These are phyloP conservation scores for Oncorhynchus kisutch DNA, from an alignment of 2,113 vertebrate species.

Conservation along the genomic window DNA sequence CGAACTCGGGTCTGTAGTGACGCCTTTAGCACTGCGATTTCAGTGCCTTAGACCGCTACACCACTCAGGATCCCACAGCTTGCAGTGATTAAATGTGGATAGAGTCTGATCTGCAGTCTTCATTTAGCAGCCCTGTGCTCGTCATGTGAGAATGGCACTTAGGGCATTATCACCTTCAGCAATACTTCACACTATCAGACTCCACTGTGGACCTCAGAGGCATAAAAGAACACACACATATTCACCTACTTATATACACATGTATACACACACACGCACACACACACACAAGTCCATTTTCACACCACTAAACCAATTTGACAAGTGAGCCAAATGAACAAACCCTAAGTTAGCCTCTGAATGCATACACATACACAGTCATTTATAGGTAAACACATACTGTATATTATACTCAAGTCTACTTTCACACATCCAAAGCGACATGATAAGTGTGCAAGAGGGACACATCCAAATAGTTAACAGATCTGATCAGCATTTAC, in stretches of 20 bases:
- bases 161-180: constrained; percentile 75
- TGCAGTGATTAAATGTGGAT: constrained; percentile 53
- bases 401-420: neutral
- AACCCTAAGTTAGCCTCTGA: neutral
- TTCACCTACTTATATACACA: neutral
- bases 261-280: neutral
- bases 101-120: constrained; percentile 33
- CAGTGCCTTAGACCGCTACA: no score
- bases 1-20: no score
- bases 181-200: constrained; percentile 71
- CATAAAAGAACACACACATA: constrained; percentile 22
- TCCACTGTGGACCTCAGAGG: constrained; percentile 27
- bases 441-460: neutral
- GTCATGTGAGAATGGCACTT: constrained; percentile 65
- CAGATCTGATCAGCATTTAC: neutral
- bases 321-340: neutral
- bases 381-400: neutral
- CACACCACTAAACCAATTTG: neutral
- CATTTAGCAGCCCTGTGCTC: constrained; percentile 49
- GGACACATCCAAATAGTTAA: neutral
- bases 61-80: constrained; percentile 19
- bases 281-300: no score
- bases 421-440: neutral
- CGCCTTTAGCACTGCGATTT: no score
- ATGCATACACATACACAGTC: neutral